Conservation (phyloP, 1,140 invertebrate species). For the Colletes latitarsis region DNA sequence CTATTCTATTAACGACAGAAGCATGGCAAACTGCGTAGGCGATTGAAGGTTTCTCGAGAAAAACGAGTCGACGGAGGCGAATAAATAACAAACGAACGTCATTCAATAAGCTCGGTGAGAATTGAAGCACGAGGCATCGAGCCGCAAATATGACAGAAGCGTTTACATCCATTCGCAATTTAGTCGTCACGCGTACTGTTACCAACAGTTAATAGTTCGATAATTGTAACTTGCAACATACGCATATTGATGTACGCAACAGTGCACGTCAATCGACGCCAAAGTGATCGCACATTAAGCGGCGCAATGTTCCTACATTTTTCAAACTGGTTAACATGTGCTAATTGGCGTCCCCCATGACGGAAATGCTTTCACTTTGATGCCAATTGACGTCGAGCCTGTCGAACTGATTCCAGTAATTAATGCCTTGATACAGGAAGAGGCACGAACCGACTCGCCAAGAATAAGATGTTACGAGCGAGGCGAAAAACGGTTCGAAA, state of each 20-base stretch:
- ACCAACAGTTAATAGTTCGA: neutral
- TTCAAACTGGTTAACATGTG: conserved; percentile 29
- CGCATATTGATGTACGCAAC: neutral
- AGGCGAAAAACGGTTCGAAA: neutral
- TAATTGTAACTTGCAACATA: neutral
- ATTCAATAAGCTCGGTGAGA: neutral
- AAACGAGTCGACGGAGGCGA: neutral
- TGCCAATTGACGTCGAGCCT: neutral
- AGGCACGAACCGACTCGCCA: neutral
- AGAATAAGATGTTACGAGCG: neutral
- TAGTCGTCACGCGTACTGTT: neutral
- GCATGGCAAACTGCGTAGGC: too few species aligned
- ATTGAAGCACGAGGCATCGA: too few species aligned
- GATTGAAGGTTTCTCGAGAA: too few species aligned
- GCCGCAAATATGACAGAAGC: too few species aligned
- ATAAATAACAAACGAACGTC: neutral
- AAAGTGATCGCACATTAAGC: conserved; percentile 14
- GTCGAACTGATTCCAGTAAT: conserved; percentile 29
- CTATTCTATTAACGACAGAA: too few species aligned
- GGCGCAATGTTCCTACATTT: conserved; percentile 18
- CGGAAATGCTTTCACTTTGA: conserved; percentile 27
- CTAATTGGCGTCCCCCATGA: conserved; percentile 27
- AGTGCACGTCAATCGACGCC: conserved; percentile 3
- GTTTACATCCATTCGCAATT: neutral
- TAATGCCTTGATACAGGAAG: neutral